Conservation (phyloP, 2,113 vertebrate genomes). For the Conger conger region DNA sequence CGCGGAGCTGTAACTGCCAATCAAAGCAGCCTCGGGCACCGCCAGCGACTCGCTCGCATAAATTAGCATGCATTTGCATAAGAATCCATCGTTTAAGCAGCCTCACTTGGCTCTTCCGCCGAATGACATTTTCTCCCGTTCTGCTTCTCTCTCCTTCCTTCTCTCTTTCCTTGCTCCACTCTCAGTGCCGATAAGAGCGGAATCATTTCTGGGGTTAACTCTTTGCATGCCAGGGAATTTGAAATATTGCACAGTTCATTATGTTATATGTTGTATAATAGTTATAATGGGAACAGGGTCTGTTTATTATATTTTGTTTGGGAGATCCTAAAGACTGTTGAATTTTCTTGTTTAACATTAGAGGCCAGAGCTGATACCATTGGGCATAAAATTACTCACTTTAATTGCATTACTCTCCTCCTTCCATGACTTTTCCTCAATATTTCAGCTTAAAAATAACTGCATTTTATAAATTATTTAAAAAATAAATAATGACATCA, state of each 20-base stretch:
- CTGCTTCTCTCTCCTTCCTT: neutral
- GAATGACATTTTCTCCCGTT: slow-evolving; percentile 27
- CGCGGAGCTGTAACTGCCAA: slow-evolving; percentile 76
- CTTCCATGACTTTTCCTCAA: no score
- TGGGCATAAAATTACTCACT: no score
- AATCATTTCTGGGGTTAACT: slow-evolving; percentile 5
- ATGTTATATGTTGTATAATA: neutral
- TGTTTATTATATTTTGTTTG: neutral
- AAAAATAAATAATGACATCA: no score
- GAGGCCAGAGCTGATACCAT: no score
- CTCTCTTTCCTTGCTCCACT: slow-evolving; percentile 2
- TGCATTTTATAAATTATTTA: no score
- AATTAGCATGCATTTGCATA: slow-evolving; percentile 63
- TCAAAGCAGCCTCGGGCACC: slow-evolving; percentile 66
- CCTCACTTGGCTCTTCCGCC: slow-evolving; percentile 14
- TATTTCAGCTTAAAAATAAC: no score
- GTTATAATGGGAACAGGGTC: neutral
- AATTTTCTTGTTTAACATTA: no score
- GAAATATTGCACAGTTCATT: neutral
- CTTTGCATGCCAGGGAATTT: neutral
- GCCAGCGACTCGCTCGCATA: slow-evolving; percentile 27
- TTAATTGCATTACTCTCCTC: no score
- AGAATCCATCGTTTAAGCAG: slow-evolving; percentile 23
- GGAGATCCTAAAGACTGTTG: no score
- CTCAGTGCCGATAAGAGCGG: slow-evolving; percentile 18